These are phyloP conservation scores for Moxostoma hubbsi DNA, from an alignment of 2,797 vertebrate genomes.

Conservation along the genomic window DNA sequence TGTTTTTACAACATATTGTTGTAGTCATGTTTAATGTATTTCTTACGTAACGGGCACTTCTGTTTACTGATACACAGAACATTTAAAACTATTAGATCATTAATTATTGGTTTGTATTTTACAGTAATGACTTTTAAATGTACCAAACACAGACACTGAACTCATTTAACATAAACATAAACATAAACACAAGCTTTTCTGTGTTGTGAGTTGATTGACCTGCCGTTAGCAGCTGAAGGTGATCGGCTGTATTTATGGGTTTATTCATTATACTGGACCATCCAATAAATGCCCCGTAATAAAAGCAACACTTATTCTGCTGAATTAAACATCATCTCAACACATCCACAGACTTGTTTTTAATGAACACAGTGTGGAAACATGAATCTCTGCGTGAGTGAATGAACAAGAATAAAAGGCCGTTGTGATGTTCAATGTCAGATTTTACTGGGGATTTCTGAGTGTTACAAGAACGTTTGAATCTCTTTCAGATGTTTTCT, in stretches of 20 bases:
- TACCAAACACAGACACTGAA: background rate
- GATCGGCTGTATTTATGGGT: no score
- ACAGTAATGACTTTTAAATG: background rate
- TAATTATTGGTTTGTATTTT: background rate
- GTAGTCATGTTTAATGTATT: no score
- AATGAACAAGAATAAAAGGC: background rate
- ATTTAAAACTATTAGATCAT: background rate
- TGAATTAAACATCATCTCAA: constrained; percentile 1
- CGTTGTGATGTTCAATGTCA: constrained; percentile 58
- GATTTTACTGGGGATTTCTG: constrained; percentile 52
- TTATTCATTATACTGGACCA: no score
- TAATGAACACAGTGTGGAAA: no score
- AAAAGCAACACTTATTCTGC: no score
- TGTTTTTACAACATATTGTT: background rate
- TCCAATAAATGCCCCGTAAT: no score
- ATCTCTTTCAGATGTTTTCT: constrained; percentile 36
- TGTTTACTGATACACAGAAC: background rate
- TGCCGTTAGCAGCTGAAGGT: no score
- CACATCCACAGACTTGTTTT: constrained; percentile 53
- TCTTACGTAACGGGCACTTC: no score
- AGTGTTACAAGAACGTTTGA: constrained; percentile 48
- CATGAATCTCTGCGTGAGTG: no score
- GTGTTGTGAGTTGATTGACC: no score
- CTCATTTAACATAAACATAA: background rate
- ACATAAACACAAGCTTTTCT: no score